Evolutionary conservation across 1,140 invertebrate genomes (phyloP).

Genomic region (Monochamus saltuarius): DNA sequence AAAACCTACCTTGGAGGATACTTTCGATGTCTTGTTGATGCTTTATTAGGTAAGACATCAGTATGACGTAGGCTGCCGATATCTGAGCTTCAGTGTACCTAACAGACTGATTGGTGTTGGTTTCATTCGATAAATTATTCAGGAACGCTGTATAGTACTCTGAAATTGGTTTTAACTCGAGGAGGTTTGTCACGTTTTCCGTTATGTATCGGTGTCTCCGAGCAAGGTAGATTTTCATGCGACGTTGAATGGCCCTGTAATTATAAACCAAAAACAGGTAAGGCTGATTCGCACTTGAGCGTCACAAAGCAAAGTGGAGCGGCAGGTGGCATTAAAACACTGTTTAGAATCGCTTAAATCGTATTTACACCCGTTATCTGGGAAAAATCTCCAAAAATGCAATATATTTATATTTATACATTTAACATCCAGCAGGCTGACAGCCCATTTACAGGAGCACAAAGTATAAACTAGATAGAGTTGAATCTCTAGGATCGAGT

Average conservation of each 20-base stretch:
- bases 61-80: conserved; percentile 11
- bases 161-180: conserved; percentile 23
- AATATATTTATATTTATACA: no score
- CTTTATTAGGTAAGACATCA: conserved; percentile 18
- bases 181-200: conserved; percentile 24
- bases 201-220: conserved; percentile 12
- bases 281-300: no score
- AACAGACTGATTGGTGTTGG: background rate
- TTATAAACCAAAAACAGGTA: no score
- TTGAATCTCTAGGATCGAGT: no score
- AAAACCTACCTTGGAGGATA: conserved; percentile 16
- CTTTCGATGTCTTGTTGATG: conserved; percentile 17
- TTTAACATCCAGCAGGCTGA: no score
- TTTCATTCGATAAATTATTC: background rate
- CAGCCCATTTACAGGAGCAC: no score
- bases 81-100: conserved; percentile 17
- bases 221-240: conserved; percentile 14
- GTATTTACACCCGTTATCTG: no score
- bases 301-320: no score
- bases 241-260: conserved; percentile 26
- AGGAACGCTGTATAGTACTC: conserved; percentile 28
- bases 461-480: no score
- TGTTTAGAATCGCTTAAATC: no score
- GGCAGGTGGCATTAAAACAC: no score
- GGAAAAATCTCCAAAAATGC: no score